phyloP scores from a whole-genome alignment of 2,888 invertebrate genomes.

The Sympetrum striolatum region DNA sequence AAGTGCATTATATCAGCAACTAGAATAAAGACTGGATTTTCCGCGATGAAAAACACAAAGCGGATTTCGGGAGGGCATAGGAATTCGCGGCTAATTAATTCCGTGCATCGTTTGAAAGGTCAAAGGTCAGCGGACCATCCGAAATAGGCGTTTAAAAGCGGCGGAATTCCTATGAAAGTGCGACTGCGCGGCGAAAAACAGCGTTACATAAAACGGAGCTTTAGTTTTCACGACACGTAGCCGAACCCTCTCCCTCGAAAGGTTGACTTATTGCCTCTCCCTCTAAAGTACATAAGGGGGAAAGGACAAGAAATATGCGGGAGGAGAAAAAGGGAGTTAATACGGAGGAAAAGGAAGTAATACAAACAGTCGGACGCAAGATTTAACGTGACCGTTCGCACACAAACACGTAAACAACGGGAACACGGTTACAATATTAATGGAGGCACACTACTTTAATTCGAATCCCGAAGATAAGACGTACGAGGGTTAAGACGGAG shows the following conservation, averaged over 20 bases:
- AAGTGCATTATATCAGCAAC: too few species aligned
- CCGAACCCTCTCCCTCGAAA: not conserved
- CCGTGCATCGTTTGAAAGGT: not conserved
- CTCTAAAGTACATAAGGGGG: not conserved
- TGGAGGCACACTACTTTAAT: too few species aligned
- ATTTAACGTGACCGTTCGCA: too few species aligned
- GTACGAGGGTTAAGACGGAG: too few species aligned
- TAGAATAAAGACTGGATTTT: too few species aligned
- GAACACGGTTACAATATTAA: too few species aligned
- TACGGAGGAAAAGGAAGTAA: not conserved
- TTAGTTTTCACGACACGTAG: constrained; percentile 15
- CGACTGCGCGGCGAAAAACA: not conserved
- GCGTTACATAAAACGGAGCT: not conserved
- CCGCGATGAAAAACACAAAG: too few species aligned
- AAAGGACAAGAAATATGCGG: not conserved
- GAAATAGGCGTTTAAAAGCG: not conserved
- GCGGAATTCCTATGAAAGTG: not conserved
- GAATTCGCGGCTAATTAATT: not conserved
- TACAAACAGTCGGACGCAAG: not conserved
- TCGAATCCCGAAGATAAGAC: too few species aligned
- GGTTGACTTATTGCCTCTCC: constrained; percentile 11
- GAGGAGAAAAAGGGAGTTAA: not conserved
- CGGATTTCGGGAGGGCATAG: too few species aligned
- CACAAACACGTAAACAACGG: too few species aligned
- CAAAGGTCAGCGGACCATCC: not conserved